Conservation (phyloP, 2,113 vertebrate species). For the Nibea albiflora region DNA sequence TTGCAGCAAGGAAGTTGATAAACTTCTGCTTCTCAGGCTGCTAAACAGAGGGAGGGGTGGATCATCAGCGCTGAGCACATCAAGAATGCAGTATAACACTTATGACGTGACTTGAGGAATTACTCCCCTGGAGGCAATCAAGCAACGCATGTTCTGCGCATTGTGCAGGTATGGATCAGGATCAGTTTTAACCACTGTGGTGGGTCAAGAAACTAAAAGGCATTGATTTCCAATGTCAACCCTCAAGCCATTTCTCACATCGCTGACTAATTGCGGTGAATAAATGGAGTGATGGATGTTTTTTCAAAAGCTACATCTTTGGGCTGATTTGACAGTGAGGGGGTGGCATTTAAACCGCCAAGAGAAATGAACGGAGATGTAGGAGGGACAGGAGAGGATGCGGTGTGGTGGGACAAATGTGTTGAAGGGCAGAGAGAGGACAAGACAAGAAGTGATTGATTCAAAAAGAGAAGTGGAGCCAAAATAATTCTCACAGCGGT, state of each 20-base stretch:
- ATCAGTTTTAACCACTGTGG: not conserved
- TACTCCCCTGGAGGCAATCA: not conserved
- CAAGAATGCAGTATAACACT: not conserved
- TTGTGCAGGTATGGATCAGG: not conserved
- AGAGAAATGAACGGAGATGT: not conserved
- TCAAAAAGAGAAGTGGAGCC: not conserved
- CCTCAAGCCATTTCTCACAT: not conserved
- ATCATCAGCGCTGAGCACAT: not conserved
- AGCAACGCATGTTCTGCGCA: not conserved
- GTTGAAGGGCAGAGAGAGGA: not conserved
- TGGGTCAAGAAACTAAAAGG: not conserved
- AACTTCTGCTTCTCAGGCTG: conserved; percentile 40
- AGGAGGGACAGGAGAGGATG: not conserved
- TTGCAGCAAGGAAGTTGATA: conserved; percentile 45
- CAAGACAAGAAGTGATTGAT: not conserved
- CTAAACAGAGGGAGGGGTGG: not conserved
- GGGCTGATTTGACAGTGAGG: not conserved
- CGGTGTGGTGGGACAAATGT: too few relatives aligned
- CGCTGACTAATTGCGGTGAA: not conserved
- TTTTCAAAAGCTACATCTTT: conserved; percentile 2
- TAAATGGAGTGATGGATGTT: not conserved
- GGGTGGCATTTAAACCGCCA: not conserved
- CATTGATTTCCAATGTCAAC: not conserved
- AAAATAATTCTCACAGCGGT: not conserved
- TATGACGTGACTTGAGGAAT: conserved; percentile 1